A percentile compares a stretch with the other conserved stretches of the same genome.
Evolutionary conservation across 2,113 vertebrate genomes (phyloP).

Genomic region (Calidris pugnax): DNA sequence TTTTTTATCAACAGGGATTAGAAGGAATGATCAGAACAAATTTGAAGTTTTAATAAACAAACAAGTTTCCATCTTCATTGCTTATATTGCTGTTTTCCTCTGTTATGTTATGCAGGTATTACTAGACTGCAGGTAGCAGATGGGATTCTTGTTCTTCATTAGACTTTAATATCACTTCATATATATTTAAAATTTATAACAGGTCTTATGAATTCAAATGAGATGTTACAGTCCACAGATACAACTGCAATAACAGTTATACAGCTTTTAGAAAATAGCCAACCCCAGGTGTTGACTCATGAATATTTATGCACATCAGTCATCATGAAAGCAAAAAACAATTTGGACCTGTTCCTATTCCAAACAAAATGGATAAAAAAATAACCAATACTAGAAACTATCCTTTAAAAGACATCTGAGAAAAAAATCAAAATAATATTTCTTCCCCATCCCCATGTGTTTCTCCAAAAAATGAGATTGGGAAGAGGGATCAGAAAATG

Average conservation of each 20-base stretch:
- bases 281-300: conserved; percentile 25
- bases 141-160: conserved; percentile 21
- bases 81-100: not conserved
- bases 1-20: not conserved
- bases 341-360: not conserved
- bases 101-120: not conserved
- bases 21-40: conserved; percentile 30
- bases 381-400: fast-evolving
- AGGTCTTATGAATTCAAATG: conserved; percentile 50
- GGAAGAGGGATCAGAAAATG: not conserved
- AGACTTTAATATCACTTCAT: conserved; percentile 43
- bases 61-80: not conserved
- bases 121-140: conserved; percentile 13
- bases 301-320: conserved; percentile 35
- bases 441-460: not conserved
- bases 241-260: conserved; percentile 5
- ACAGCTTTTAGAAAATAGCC: conserved; percentile 27
- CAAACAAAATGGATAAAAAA: not conserved
- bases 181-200: conserved; percentile 51
- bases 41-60: not conserved
- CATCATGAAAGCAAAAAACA: not conserved
- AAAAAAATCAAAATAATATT: not conserved
- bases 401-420: not conserved
- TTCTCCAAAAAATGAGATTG: not conserved
- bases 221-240: not conserved